phyloP scores from a whole-genome alignment of 2,888 invertebrate genomes.

The Platycheirus rosarum region DNA sequence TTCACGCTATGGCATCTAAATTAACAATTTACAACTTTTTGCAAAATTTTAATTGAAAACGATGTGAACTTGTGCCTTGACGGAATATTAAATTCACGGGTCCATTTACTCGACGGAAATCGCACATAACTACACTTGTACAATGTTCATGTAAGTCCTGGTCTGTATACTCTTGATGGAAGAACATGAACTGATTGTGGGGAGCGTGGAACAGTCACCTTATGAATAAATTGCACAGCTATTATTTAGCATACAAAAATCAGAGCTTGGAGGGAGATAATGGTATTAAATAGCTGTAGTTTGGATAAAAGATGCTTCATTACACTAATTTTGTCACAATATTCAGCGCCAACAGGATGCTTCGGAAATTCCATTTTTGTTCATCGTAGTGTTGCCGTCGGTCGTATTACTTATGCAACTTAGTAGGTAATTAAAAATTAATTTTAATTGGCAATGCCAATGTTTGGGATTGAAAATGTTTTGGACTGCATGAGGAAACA shows the following conservation, averaged over 20 bases:
- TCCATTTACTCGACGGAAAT: not conserved
- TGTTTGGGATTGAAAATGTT: no score
- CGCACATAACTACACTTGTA: not conserved
- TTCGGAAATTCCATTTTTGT: no score
- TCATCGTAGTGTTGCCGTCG: no score
- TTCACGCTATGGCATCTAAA: conserved; percentile 15
- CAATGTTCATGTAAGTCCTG: not conserved
- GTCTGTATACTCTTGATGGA: not conserved
- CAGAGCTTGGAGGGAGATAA: conserved; percentile 10
- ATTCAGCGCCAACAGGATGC: no score
- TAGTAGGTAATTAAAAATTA: no score
- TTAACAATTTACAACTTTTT: conserved; percentile 25
- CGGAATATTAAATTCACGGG: conserved; percentile 21
- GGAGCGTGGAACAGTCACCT: not conserved
- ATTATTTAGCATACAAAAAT: conserved; percentile 14
- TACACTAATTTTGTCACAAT: not conserved
- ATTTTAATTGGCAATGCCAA: no score
- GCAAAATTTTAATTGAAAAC: conserved; percentile 23
- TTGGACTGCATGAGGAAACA: no score
- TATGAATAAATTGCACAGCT: conserved; percentile 16
- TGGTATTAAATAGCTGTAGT: conserved; percentile 8
- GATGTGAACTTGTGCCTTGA: conserved; percentile 19
- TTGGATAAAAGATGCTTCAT: not conserved
- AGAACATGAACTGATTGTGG: not conserved
- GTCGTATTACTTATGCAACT: no score